Conservation (phyloP, 2,113 vertebrate species). For the Elephas maximus region DNA sequence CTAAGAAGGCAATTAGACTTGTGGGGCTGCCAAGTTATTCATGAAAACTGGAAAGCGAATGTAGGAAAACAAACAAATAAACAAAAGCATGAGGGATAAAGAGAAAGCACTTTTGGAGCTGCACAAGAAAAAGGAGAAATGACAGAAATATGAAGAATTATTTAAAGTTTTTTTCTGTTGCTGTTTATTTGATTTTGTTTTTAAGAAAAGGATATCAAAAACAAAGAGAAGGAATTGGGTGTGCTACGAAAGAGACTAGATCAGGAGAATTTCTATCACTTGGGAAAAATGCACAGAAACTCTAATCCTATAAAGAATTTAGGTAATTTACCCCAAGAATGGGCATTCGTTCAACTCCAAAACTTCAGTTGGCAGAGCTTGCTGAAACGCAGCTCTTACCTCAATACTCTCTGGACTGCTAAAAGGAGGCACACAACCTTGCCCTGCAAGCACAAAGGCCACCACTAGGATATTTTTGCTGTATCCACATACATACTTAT, state of each 20-base stretch:
- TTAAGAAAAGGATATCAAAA: slow-evolving; percentile 11
- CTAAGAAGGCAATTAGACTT: not conserved
- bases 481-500: too few relatives aligned
- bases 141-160: not conserved
- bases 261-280: not conserved
- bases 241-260: not conserved
- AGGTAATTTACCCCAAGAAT: not conserved
- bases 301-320: not conserved
- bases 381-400: not conserved
- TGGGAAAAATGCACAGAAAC: slow-evolving; percentile 26
- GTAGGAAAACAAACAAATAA: not conserved
- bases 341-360: not conserved
- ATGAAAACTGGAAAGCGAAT: not conserved
- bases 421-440: not conserved
- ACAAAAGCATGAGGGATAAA: not conserved
- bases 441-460: not conserved
- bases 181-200: not conserved
- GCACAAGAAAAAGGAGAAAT: not conserved
- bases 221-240: not conserved
- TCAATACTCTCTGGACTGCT: not conserved
- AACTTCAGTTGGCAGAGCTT: not conserved
- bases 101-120: not conserved
- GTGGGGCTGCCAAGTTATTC: not conserved
- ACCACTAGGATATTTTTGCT: accelerated
- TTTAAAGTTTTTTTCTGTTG: not conserved